Evolutionary conservation across 2,888 invertebrate genomes (phyloP), one percentile per base, ranked within the genome.

Genomic region (Acronicta leporina): DNA sequence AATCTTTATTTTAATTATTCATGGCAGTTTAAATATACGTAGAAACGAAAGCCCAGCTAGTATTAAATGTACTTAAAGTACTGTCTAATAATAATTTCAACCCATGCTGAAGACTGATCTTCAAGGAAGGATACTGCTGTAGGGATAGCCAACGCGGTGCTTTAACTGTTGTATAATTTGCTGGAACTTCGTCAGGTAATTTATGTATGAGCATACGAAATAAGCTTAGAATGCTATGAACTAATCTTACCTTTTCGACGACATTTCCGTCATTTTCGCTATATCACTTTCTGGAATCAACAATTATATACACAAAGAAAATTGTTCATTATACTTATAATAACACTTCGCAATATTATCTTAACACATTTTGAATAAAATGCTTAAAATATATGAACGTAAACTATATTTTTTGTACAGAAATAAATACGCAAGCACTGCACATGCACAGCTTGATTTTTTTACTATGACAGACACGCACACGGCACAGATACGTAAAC

Each of bases 231-330:
- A 40, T 15, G 25, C 40, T 41, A 46, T 13, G 35, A 68, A 61
- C 49, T 68, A 70, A 72, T 84, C 88, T 90, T 88, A 92, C 94
- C 91, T 94, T 82, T 94, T 94, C 63, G 94, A 92, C 83, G 94
- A 90, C 87, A 90, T 93, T 89, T 94, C 93, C 81, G 88, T 93
- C 93, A 94, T 94, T 87, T 88, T 90, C 72, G 79, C 65, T 81
- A 52, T 77, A 81, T 82, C 83, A 84, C 83, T 84, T 80, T 68
- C 61, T 75, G 57, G 65, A 82, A 79, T 80, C 77, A 85, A 71
- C 68, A 75, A 67, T 73, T 65, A 65, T 67, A 75, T 79, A 75
- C 68, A 80, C 78, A 75, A 73, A 73, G 81, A 82, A 79, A 77
- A 84, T 77, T 73, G 82, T 85, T 77, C 90, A 91, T 91, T 83